Percentiles rank a stretch among this genome's conserved stretches.
Conservation (phyloP, 2,797 vertebrate species). For the Cossypha caffra region DNA sequence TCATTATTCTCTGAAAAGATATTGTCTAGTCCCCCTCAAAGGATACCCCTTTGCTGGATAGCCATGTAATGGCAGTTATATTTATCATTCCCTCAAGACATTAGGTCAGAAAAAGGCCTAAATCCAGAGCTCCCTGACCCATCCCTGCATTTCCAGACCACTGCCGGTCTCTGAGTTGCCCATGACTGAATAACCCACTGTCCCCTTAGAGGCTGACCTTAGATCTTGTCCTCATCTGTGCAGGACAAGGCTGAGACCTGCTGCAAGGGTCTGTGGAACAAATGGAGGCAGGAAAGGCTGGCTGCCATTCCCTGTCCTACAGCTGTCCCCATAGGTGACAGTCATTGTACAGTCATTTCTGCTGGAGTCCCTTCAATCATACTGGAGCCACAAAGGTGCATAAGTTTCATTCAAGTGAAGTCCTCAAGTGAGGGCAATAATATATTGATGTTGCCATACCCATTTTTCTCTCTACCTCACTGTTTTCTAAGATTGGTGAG, state of each 20-base stretch:
- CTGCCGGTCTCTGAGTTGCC: neutral
- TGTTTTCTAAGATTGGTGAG: neutral
- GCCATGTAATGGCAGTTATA: neutral
- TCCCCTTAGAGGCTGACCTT: neutral
- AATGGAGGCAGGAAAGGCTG: neutral
- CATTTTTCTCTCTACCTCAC: neutral
- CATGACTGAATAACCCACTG: rapidly evolving
- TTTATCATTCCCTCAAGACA: neutral
- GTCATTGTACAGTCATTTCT: neutral
- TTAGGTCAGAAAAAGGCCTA: neutral
- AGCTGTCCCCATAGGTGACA: neutral
- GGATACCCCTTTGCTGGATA: neutral
- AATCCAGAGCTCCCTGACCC: neutral
- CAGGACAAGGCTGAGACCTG: neutral
- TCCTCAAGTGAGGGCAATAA: neutral
- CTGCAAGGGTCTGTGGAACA: neutral
- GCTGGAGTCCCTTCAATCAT: neutral
- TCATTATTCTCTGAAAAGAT: neutral
- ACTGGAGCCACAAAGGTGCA: neutral
- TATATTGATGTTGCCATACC: neutral
- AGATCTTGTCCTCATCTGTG: rapidly evolving
- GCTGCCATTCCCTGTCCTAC: neutral
- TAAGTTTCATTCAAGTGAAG: neutral
- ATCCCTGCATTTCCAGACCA: neutral
- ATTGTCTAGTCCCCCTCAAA: neutral